Evolutionary conservation across 2,113 vertebrate genomes (phyloP), one percentile per base, ranked within the genome.

Genomic region (Pholis gunnellus): DNA sequence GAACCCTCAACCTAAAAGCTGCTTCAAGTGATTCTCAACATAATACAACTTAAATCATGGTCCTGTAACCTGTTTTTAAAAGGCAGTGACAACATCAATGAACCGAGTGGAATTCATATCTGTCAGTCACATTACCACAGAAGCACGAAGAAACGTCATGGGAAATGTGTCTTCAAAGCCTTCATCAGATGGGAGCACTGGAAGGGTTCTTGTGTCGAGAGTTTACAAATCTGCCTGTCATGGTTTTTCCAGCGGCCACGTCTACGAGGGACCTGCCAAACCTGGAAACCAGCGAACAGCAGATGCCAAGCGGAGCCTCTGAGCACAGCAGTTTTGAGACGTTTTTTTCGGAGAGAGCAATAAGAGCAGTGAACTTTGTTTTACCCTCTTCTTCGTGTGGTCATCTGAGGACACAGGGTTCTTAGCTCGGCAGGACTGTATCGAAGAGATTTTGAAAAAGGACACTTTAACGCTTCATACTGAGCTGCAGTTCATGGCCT

Each of bases 231-330:
- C n/a, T 88, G 86, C 82, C 78, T 80, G 82, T 93, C 90, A 91
- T 87, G 89, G 72, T 52, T 82, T 92, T 91, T 87, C 44, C 44
- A 78, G 74, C 63, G 83, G 91, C 91, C 91, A 93, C 92, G 88
- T 94, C 91, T 86, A 87, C 75, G 25, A 79, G 56, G 29, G 54
- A 36, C 5, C 42, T 84, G 92, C 93, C 92, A 94, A 91, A 91
- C 59, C 87, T 79, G 84, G 91, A 90, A 91, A 83, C 48, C 81
- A 87, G 88, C 78, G 71, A 52, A 22, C 38, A 67, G 27, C 81
- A 42, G 66, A 75, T 84, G 91, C 89, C 87, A 92, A 90, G 65
- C 81, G 48, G 25, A 82, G 82, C 4, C 52, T 84, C 79, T 11
- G 61, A 81, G 84, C 66, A 25, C 60, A 82, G 87, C 84, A 75